Evolutionary conservation across 2,888 invertebrate genomes (phyloP).

Genomic region (Empis livida): DNA sequence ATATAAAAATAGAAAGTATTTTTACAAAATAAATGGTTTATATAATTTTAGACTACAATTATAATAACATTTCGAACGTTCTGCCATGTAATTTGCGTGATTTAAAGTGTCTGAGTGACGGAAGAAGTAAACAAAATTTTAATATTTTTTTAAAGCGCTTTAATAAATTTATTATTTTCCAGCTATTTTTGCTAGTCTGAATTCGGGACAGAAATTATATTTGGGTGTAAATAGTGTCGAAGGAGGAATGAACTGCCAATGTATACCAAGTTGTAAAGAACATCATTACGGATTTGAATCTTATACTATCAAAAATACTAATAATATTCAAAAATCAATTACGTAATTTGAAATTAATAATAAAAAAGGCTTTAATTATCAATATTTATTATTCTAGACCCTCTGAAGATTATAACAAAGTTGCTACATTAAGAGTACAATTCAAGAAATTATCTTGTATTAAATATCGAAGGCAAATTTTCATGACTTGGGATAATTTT

Average conservation of each 20-base stretch:
- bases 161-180: not conserved
- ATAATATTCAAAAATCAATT: not conserved
- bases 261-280: conserved; percentile 16
- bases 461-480: conserved; percentile 40
- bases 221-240: conserved; percentile 1
- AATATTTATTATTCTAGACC: not conserved
- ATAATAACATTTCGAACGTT: not conserved
- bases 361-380: not conserved
- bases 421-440: conserved; percentile 19
- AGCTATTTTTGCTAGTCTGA: conserved; percentile 13
- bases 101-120: conserved; percentile 14
- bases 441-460: conserved; percentile 38
- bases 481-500: conserved; percentile 43
- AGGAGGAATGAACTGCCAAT: conserved; percentile 13
- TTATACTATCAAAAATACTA: conserved; percentile 4
- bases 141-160: too few relatives aligned
- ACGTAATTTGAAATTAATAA: not conserved
- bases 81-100: conserved; percentile 13
- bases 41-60: too few relatives aligned
- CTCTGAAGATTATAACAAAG: conserved; percentile 12
- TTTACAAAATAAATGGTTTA: too few relatives aligned
- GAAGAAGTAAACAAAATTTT: conserved; percentile 11
- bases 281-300: conserved; percentile 9
- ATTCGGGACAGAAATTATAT: conserved; percentile 3
- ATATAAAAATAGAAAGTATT: too few relatives aligned